phyloP scores from a whole-genome alignment of 2,888 invertebrate species.

The Rhopalosiphum nymphaeae region DNA sequence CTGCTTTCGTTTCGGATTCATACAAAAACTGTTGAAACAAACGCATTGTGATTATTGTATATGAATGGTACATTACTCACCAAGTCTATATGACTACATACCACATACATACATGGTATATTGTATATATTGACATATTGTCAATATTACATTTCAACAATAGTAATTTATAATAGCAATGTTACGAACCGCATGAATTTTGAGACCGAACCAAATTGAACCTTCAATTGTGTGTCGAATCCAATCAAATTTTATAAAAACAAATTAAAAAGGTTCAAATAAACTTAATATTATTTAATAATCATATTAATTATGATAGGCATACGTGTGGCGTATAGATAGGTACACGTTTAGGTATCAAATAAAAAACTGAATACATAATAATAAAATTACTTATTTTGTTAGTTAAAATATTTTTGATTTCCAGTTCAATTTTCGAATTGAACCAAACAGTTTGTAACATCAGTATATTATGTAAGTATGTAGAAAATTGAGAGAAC shows the following conservation, averaged over 20 bases:
- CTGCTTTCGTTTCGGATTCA: constrained; percentile 86
- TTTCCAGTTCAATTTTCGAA: background rate
- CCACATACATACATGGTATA: background rate
- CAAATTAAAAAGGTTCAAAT: background rate
- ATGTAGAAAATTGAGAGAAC: background rate
- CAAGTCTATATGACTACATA: background rate
- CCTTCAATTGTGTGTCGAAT: background rate
- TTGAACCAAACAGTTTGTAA: background rate
- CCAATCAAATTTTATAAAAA: background rate
- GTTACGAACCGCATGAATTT: background rate
- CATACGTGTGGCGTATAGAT: too few species aligned
- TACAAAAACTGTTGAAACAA: constrained; percentile 80
- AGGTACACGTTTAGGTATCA: too few species aligned
- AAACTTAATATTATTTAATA: background rate
- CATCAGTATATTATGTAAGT: background rate
- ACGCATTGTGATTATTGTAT: background rate
- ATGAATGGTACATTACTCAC: background rate
- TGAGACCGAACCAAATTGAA: background rate
- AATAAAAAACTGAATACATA: too few species aligned
- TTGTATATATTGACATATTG: background rate
- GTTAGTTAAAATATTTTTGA: background rate
- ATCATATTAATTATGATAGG: background rate
- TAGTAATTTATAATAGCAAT: background rate
- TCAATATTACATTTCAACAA: background rate
- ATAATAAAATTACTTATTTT: background rate